Conservation (phyloP, 2,113 vertebrate species). For the Cinclus mexicanus region DNA sequence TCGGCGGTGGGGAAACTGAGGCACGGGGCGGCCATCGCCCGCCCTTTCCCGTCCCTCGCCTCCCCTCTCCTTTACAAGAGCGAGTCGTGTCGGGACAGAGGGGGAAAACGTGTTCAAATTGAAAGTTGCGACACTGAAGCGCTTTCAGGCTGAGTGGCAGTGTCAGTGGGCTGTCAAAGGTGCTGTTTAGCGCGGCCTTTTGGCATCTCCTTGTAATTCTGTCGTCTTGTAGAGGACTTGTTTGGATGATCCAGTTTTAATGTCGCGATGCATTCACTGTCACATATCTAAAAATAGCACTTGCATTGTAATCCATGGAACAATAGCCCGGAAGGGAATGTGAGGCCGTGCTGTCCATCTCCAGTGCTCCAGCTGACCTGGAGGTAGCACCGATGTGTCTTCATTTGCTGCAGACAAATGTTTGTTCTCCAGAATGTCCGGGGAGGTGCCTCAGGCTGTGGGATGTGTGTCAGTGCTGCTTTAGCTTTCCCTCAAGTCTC, state of each 20-base stretch:
- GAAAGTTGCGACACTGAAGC: neutral
- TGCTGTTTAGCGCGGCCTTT: neutral
- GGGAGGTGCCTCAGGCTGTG: neutral
- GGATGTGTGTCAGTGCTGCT: neutral
- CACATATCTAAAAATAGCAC: neutral
- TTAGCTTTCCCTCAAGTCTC: neutral
- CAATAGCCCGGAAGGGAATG: neutral
- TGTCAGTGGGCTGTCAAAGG: neutral
- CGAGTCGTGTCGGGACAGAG: neutral
- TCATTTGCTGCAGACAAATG: neutral
- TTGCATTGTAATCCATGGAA: neutral
- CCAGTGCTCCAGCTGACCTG: neutral
- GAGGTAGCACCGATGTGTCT: neutral
- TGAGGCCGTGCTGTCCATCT: neutral
- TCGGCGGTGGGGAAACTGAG: neutral
- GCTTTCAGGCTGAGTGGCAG: rapidly evolving
- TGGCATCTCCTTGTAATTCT: neutral
- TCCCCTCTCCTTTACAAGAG: neutral
- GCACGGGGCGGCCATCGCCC: neutral
- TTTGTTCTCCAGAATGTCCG: neutral
- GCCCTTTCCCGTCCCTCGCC: neutral
- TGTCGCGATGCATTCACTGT: neutral
- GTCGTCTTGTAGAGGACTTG: neutral
- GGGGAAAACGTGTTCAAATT: neutral
- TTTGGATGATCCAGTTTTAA: neutral